Evolutionary conservation across 2,113 vertebrate genomes (phyloP).

Genomic region (Dromiciops gliroides): DNA sequence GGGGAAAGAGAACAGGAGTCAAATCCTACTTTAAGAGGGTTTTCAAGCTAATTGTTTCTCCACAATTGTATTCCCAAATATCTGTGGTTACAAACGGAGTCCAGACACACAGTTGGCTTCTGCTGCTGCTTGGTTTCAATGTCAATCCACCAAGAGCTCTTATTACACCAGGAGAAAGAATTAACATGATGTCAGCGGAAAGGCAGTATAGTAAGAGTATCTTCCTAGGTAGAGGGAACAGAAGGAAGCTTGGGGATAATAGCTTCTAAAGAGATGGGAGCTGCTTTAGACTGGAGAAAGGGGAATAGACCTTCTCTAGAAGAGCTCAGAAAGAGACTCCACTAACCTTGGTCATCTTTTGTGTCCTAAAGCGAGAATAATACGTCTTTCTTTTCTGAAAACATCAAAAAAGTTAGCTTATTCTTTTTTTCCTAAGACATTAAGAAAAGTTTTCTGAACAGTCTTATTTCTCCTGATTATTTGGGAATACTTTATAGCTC

Average conservation of each 20-base stretch:
- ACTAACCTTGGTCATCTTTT: slow-evolving; percentile 54
- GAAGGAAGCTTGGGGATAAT: background rate
- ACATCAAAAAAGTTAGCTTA: slow-evolving; percentile 23
- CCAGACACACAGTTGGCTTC: slow-evolving; percentile 62
- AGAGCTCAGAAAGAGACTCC: slow-evolving; percentile 66
- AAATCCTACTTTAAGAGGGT: slow-evolving; percentile 88
- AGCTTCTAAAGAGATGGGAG: too few relatives aligned
- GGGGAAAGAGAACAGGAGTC: slow-evolving; percentile 44
- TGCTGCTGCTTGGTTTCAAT: slow-evolving; percentile 81
- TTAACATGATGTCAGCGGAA: slow-evolving; percentile 79
- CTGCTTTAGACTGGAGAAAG: background rate
- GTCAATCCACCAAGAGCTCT: slow-evolving; percentile 83
- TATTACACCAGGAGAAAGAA: slow-evolving; percentile 84
- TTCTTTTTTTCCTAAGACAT: slow-evolving; percentile 46
- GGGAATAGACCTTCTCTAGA: background rate
- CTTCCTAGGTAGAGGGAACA: slow-evolving; percentile 64
- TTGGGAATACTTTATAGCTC: background rate
- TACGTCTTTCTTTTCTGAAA: slow-evolving; percentile 57
- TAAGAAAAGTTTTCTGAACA: background rate
- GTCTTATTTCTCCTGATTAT: background rate
- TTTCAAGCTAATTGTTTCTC: slow-evolving; percentile 80
- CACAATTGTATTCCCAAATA: slow-evolving; percentile 71
- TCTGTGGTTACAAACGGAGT: slow-evolving; percentile 75
- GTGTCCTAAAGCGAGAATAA: slow-evolving; percentile 38
- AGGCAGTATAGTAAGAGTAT: slow-evolving; percentile 83